A percentile compares a stretch with the other conserved stretches of the same genome.
phyloP scores from a whole-genome alignment of 2,797 vertebrate species.

The Chiloscyllium punctatum region DNA sequence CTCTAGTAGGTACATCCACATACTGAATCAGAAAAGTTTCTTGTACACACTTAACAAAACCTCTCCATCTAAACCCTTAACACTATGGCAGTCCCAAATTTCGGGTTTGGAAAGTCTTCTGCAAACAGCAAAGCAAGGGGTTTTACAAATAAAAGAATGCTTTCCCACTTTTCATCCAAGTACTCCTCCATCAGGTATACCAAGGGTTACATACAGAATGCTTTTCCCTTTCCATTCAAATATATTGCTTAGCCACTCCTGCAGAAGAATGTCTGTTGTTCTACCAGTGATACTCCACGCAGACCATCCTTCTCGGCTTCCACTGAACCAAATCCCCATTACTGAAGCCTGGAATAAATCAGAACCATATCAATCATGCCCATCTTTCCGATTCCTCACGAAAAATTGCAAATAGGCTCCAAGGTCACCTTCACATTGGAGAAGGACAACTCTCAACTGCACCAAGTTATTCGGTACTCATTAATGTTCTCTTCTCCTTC shows the following conservation, averaged over 20 bases:
- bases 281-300: background rate
- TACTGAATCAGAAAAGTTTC: too few species aligned
- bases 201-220: background rate
- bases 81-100: too few species aligned
- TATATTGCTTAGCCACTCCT: too few species aligned
- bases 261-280: background rate
- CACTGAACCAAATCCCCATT: background rate
- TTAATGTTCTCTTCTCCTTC: background rate
- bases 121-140: background rate
- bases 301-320: background rate
- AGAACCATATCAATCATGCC: background rate
- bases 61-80: too few species aligned
- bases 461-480: background rate
- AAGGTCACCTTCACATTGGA: background rate
- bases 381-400: background rate
- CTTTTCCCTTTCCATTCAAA: too few species aligned
- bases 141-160: background rate
- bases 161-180: background rate
- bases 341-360: background rate
- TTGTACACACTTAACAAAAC: too few species aligned
- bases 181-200: background rate
- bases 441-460: background rate
- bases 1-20: too few species aligned
- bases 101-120: background rate
- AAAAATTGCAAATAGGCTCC: background rate